phyloP scores from a whole-genome alignment of 2,888 invertebrate species.

The Heterodera filipjevi region DNA sequence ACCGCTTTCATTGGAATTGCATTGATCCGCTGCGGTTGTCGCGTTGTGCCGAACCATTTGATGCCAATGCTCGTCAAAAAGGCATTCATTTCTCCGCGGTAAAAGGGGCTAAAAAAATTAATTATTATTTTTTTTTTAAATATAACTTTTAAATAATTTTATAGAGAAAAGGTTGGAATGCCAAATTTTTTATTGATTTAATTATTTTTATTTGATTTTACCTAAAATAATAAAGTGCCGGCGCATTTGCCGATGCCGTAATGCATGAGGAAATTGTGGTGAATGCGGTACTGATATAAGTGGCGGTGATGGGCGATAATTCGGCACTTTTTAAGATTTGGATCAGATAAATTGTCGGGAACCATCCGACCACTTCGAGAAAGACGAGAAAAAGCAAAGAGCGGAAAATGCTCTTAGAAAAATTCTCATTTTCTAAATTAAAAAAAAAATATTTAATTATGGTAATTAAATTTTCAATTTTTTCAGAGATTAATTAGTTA shows the following conservation, averaged over 20 bases:
- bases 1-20: too few species aligned
- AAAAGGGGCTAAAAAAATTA: neutral
- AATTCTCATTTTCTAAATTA: neutral
- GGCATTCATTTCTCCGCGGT: neutral
- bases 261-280: neutral
- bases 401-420: conserved; percentile 1
- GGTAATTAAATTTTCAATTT: too few species aligned
- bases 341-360: neutral
- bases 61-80: neutral
- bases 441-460: neutral
- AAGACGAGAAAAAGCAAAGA: neutral
- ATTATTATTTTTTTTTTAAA: neutral
- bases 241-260: conserved; percentile 1
- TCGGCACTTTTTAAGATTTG: neutral
- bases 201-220: neutral
- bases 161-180: too few species aligned
- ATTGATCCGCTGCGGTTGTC: too few species aligned
- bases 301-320: neutral
- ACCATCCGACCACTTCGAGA: neutral
- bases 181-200: neutral
- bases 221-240: conserved; percentile 10
- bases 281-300: neutral
- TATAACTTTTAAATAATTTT: too few species aligned
- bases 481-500: too few species aligned
- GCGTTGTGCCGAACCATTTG: neutral